Base-by-base conservation (phyloP, 1,140 invertebrate genomes). In the Ooceraea biroi region DNA sequence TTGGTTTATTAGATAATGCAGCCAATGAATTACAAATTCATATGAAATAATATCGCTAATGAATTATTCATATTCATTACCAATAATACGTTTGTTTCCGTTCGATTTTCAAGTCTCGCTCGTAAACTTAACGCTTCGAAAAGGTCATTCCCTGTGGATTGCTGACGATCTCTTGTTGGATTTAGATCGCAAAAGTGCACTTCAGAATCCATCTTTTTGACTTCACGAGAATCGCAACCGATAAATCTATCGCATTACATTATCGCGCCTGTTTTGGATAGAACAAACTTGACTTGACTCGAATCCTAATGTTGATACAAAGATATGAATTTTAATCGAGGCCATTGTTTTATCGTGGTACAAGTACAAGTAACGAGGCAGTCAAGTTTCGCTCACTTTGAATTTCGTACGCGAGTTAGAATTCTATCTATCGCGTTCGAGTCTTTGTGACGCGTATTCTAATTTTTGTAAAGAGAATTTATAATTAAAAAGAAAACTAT, bases 11-110 rank as follows among this genome's bases (percentile, higher is more conserved):
- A 87, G 80, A 87, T 88, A 88, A 88, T 87, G 65, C 76, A 88
- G 87, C 87, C 85, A 89, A 88, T 88, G 82, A 88, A 86, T 89
- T 89, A 86, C 76, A 89, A 89, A 88, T 86, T 7, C 36, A 36
- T 36, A 36, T 36, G 36, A 36, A 88, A 86, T 84, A 88, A 78
- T 80, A 80, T 82, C 65, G 76, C 82, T 89, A 89, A 86, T 88
- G 66, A 87, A 85, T 88, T 89, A 88, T 82, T 88, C 50, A n/a
- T 89, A 88, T 82, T 55, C 57, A 30, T 71, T 72, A 63, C 27
- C 71, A 60, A 14, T 57, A 4, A 19, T 73, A 82, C 19, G 14
- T 57, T 69, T 14, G 50, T 55, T 69, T 78, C 57, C 61, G 17
- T 68, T 57, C 76, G 61, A 69, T 65, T 63, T 7, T 36, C 7